phyloP scores from a whole-genome alignment of 2,113 vertebrate genomes.

The Tringa solitaria region DNA sequence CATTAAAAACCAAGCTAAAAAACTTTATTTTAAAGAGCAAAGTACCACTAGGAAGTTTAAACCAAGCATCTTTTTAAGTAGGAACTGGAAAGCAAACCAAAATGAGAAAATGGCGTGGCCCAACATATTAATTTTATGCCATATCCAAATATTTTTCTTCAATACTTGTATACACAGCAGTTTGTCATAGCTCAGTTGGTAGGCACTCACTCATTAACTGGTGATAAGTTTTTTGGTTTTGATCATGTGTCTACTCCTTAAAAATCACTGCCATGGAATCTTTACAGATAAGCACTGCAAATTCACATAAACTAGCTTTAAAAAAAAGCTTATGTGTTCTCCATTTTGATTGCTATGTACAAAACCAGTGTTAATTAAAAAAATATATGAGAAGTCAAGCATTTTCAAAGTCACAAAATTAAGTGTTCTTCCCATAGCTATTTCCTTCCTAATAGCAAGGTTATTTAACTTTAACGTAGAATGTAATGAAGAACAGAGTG shows the following conservation, averaged over 20 bases:
- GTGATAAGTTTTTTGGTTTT: background rate
- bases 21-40: background rate
- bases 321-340: background rate
- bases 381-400: background rate
- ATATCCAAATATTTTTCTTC: background rate
- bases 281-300: background rate
- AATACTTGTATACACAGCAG: background rate
- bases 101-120: background rate
- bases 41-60: background rate
- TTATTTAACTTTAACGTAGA: background rate
- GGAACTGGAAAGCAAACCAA: background rate
- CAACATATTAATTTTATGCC: background rate
- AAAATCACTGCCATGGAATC: background rate
- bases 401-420: background rate
- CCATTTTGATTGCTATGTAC: background rate
- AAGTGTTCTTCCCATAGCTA: background rate
- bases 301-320: background rate
- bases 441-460: background rate
- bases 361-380: background rate
- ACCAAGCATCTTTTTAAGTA: background rate
- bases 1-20: background rate
- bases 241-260: background rate
- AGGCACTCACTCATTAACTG: background rate
- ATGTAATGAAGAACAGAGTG: background rate
- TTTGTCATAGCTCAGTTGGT: background rate